Evolutionary conservation across 1,140 invertebrate genomes (phyloP).

Genomic region (Homarus americanus): DNA sequence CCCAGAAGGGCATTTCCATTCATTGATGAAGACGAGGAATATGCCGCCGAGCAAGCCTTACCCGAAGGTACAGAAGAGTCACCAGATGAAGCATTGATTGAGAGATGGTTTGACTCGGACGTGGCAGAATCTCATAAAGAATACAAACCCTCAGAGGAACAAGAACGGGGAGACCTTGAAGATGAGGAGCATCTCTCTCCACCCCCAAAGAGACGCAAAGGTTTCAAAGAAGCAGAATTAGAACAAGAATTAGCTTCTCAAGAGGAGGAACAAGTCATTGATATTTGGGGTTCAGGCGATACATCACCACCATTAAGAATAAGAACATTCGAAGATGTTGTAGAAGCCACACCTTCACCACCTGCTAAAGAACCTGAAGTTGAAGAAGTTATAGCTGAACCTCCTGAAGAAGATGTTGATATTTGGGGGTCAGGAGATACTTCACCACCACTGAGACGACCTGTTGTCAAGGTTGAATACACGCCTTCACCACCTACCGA

Average conservation of each 20-base stretch:
- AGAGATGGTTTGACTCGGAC: slow-evolving; percentile 35
- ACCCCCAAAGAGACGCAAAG: neutral
- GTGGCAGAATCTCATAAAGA: no score
- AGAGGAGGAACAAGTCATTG: neutral
- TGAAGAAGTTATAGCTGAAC: neutral
- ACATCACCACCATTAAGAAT: neutral
- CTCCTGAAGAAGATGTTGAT: neutral
- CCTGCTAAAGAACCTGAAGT: neutral
- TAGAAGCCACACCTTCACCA: neutral
- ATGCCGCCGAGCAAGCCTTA: neutral
- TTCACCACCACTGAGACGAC: slow-evolving; percentile 23
- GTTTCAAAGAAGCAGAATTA: neutral
- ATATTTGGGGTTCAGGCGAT: neutral
- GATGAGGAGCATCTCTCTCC: neutral
- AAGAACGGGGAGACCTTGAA: neutral
- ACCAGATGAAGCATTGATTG: slow-evolving; percentile 15
- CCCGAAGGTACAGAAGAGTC: neutral
- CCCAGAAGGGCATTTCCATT: neutral
- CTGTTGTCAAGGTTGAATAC: neutral
- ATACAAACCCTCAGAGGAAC: neutral
- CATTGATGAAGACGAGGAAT: slow-evolving; percentile 23
- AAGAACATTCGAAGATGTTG: neutral
- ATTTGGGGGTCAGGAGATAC: slow-evolving; percentile 11
- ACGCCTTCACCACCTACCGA: neutral
- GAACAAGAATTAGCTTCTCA: neutral